Evolutionary conservation across 2,113 vertebrate species (phyloP), one percentile per base, ranked within the genome.

Genomic region (Cottus gobio): DNA sequence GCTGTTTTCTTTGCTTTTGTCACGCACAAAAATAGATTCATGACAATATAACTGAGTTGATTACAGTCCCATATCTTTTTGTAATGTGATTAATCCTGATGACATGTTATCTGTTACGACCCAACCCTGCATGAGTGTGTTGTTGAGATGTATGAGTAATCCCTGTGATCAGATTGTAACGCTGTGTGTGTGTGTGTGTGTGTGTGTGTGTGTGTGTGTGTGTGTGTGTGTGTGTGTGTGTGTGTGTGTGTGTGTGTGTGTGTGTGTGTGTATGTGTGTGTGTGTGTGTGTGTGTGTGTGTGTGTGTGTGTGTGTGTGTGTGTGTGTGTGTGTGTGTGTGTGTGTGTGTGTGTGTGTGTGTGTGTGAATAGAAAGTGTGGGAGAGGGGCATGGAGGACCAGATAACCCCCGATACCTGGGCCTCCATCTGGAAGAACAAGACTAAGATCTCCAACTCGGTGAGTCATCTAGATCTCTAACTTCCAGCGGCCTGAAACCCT

Each of bases 351-450:
- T 65, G 31, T 15, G 68, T 74, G 16, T 65, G 54, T 80, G 75
- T 79, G 77, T 79, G 86, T 83, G 75, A 75, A 42, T 89, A 95
- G 95, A 95, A 95, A 91, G 93, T 94, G 80, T 95, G 95, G 95
- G 94, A 95, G 91, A 91, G 94, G 64, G 92, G 89, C 80, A 79
- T 94, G 77, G 94, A 95, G 13, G 95, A 95, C 68, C 94, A 95
- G 92, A 89, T 95, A 58, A 93, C 93, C 46, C 94, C 94, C 58
- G 93, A 95, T 63, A 92, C 94, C 77, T 95, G 94, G 94, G 94
- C 94, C 86, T 93, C 93, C 73, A 95, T 95, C 80, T 95, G 94
- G 94, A 95, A 95, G 87, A 95, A 94, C 88, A 95, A 95, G 89
- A 91, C 89, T 31, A 95, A 95, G 87, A 94, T 94, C 85, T 87